Conservation (phyloP, 2,888 invertebrate species). For the Julus scandinavius region DNA sequence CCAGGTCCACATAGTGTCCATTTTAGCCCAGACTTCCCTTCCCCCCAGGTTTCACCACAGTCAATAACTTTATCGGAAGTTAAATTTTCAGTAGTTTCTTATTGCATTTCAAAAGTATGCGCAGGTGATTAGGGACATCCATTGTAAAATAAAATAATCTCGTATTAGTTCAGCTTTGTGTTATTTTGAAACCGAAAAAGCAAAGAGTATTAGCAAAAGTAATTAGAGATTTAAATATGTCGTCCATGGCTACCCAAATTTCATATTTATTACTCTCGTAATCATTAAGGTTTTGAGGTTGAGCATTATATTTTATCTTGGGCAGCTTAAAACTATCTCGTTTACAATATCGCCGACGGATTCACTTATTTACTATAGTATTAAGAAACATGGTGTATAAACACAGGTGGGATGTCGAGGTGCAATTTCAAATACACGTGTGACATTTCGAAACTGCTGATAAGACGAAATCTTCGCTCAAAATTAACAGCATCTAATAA, state of each 20-base stretch:
- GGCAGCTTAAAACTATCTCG: slow-evolving; percentile 31
- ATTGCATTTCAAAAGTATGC: too few relatives aligned
- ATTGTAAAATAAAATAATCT: too few relatives aligned
- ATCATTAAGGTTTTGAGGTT: neutral
- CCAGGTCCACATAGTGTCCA: too few relatives aligned
- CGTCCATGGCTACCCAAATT: slow-evolving; percentile 2
- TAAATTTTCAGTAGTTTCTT: too few relatives aligned
- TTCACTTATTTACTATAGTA: neutral
- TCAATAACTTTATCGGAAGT: too few relatives aligned
- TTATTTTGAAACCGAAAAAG: neutral
- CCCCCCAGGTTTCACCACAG: too few relatives aligned
- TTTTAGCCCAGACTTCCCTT: too few relatives aligned
- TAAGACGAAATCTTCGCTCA: slow-evolving; percentile 7
- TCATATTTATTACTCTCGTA: neutral
- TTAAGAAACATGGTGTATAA: neutral
- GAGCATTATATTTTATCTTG: neutral
- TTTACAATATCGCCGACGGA: slow-evolving; percentile 30
- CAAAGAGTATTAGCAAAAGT: neutral
- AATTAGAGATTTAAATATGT: slow-evolving; percentile 1
- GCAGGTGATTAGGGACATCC: too few relatives aligned
- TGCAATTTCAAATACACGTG: neutral
- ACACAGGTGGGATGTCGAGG: neutral
- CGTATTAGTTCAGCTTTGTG: neutral
- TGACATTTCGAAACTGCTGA: slow-evolving; percentile 34
- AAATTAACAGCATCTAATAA: slow-evolving; percentile 26